Base-by-base conservation (phyloP, 2,888 invertebrate genomes). In the Synergus umbraculus region DNA sequence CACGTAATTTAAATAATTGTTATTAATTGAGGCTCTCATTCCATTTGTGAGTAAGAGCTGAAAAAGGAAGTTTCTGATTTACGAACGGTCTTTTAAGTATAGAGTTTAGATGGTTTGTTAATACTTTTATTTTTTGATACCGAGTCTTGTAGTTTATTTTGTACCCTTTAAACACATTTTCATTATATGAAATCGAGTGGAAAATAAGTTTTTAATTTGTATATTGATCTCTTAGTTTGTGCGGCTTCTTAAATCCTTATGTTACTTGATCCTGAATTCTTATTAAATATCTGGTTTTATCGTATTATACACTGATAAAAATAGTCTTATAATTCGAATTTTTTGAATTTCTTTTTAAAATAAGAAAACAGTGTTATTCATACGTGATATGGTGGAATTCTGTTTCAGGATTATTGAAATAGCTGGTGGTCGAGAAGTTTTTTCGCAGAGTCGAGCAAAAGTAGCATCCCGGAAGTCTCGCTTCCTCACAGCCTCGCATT, bases 371-470 rank as follows among this genome's bases (percentile, higher is more conserved):
- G 5, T 37, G 5, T 37, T 37, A 37, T 37, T 29, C 3, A 37
- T 37, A 37, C 37, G 5, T 9, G 18, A 41, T 18, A 15, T 41
- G 1, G 0, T 22, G 54, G 29, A 76, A 29, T 76, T 76, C 10
- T 77, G 46, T 86, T 89, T 54, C 88, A 94, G 94, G 92, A 96
- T 96, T 91, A 95, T 95, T 89, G 95, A 95, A 92, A 95, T 95
- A 88, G 97, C 97, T 78, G 97, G 97, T 86, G 97, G 97, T 81
- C 94, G 97, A 81, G 97, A 97, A 92, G 94, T 97, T 83, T 97
- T 96, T 92, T 97, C 97, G 63, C 96, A 96, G 92, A 97, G 96
- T 92, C 93, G 96, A 88, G 96, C 95, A 89, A 96, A 96, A 93
- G 92, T 92, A 76, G 96, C 96, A 77, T 94, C 95, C 77, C 94